Evolutionary conservation across 2,888 invertebrate genomes (phyloP), one percentile per base, ranked within the genome.

Genomic region (Aquatica leii): DNA sequence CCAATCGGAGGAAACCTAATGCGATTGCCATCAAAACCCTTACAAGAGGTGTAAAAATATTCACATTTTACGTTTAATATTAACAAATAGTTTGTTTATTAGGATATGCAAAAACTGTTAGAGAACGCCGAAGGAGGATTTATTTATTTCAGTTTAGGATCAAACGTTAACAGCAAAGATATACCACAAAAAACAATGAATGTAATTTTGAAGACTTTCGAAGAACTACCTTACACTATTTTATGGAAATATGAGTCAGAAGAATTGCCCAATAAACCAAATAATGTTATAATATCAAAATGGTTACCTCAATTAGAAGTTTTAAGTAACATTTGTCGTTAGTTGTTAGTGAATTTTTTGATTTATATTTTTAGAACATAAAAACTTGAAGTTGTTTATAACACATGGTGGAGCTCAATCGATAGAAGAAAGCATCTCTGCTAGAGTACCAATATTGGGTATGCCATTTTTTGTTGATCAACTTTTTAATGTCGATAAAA

Each of bases 161-260:
- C 82, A 0, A 78, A 80, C 52, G 72, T 82, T 4, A 78, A 78
- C 65, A 78, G 78, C 41, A 68, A 74, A 9, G 64, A 74, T 11
- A 60, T 84, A 52, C 72, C 79, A 5, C 60, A 71, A 18, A 66
- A 77, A 4, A 75, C 73, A 12, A 49, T 75, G 3, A 65, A 77
- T 14, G 72, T 71, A 3, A 70, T 83, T 15, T 24, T 81, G 4
- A 69, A 74, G 14, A 78, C 78, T 3, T 81, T 84, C 59, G 60
- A 77, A 0, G 71, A 78, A 64, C 62, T 83, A 14, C 80, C 81
- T 2, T 81, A 82, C 64, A 77, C 77, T 50, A 74, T 84, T 14
- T 62, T 84, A 1, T 83, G 82, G 82, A 83, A 83, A 73, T 82
- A 77, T 72, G 82, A 83, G 17, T 73, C 72, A 0, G 79, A 79